Evolutionary conservation across 1,140 invertebrate species (phyloP).

Genomic region (Portunus trituberculatus): DNA sequence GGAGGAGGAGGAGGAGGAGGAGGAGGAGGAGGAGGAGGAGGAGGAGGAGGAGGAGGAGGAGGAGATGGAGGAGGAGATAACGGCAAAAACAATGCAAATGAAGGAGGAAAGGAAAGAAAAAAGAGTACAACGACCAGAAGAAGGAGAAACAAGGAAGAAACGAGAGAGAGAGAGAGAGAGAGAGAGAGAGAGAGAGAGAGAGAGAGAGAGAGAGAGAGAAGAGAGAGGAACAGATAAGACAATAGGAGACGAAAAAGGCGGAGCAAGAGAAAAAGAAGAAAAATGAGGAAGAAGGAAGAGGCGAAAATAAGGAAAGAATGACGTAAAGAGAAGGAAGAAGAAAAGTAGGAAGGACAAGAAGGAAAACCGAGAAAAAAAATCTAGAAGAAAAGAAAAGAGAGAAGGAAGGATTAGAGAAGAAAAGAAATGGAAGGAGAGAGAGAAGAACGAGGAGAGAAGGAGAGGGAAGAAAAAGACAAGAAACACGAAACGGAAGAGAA

Average conservation of each 20-base stretch:
- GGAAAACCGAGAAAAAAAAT: too few species aligned
- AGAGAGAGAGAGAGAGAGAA: constrained; percentile 39
- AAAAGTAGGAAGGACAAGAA: background rate
- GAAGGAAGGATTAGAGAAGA: too few species aligned
- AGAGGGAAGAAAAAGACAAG: too few species aligned
- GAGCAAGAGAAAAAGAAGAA: too few species aligned
- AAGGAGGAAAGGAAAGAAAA: background rate
- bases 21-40: background rate
- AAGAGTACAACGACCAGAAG: background rate
- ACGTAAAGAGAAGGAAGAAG: too few species aligned
- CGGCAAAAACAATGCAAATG: background rate
- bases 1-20: constrained; percentile 5
- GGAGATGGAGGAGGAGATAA: constrained; percentile 10
- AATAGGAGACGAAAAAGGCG: too few species aligned
- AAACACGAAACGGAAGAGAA: background rate
- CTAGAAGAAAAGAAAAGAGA: constrained; percentile 24
- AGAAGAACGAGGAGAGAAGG: too few species aligned
- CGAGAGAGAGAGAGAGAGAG: background rate
- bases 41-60: background rate
- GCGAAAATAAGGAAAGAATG: too few species aligned
- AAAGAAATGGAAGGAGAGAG: too few species aligned
- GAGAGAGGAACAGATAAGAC: background rate
- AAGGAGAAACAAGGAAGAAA: background rate
- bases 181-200: constrained; percentile 36
- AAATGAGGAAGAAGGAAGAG: too few species aligned